Base-by-base conservation (phyloP, 35 echinoderm and acorn worm species). In the Holothuria glaberrima region DNA sequence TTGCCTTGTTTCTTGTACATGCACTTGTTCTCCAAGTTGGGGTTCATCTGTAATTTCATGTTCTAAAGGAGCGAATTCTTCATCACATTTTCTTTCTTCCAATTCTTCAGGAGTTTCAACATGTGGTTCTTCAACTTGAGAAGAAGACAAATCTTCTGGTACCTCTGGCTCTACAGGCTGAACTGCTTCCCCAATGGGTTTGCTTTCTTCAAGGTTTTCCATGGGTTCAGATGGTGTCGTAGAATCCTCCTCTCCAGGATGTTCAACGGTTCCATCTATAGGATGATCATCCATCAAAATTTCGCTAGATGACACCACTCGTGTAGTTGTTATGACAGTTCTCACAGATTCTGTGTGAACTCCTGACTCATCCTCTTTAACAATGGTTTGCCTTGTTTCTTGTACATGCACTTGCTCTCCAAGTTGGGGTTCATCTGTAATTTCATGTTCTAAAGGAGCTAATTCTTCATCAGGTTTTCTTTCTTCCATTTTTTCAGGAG, bases 281-380 rank as follows among this genome's bases (percentile, higher is more conserved):
- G 59, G 67, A 31, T 38, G 27, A 17, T 88, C 86, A 68, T 88
- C 79, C 48, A 54, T 54, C 50, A 32, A 38, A 58, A 60, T 13
- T 30, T 50, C 79, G 21, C 48, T 29, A 82, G 79, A 50, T 9
- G 44, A 50, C 48, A 82, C 29, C 22, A 82, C 25, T 84, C 17
- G 52, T 21, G 26, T 84, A 34, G 80, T 84, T 48, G 74, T 78
- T 41, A 78, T 48, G 7, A 78, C 41, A 78, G 74, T 78, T 48
- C 26, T 41, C 19, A 78, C 74, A 12, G 74, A 35, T 78, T 78
- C 74, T 25, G 74, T 48, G 38, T 48, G 38, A 9, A 75, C 34
- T n/a, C 32, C 71, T 26, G 20, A 45, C n/a, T 22, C 41, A 13
- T 48, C 50, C 38, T 48, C 74, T 48, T 48, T 48, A 12, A n/a